Evolutionary conservation across 2,888 invertebrate genomes (phyloP).

Genomic region (Chloroclysta siterata): DNA sequence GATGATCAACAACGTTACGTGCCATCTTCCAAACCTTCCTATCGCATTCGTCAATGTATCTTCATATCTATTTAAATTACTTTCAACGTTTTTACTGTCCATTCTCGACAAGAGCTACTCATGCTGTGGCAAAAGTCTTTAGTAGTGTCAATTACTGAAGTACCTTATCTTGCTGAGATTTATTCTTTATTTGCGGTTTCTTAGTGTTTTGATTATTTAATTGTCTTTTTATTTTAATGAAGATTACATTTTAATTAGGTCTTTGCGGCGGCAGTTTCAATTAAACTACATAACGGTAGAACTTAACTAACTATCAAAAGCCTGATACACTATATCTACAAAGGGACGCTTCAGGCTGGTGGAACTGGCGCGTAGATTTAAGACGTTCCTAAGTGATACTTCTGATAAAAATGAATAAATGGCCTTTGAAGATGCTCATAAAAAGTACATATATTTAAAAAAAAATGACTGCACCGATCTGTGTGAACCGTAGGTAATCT

Average conservation of each 20-base stretch:
- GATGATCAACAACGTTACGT: constrained; percentile 82
- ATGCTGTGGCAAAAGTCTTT: neutral
- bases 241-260: constrained; percentile 1
- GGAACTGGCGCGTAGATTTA: too few species aligned
- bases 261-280: neutral
- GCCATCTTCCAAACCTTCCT: constrained; percentile 87
- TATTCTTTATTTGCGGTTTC: constrained; percentile 12
- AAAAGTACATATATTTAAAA: too few species aligned
- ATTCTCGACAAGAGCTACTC: constrained; percentile 6
- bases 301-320: neutral
- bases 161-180: constrained; percentile 27
- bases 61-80: constrained; percentile 7
- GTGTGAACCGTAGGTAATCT: too few species aligned
- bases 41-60: constrained; percentile 36
- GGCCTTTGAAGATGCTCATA: too few species aligned
- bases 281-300: neutral
- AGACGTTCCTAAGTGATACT: too few species aligned
- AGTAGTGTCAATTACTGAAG: neutral
- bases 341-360: too few species aligned
- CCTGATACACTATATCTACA: too few species aligned
- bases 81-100: constrained; percentile 11
- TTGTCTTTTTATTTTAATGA: neutral
- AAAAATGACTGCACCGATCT: too few species aligned
- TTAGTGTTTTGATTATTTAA: neutral
- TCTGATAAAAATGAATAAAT: too few species aligned